Evolutionary conservation across 1,140 invertebrate genomes (phyloP), one percentile per base, ranked within the genome.

Genomic region (Orius insidiosus): DNA sequence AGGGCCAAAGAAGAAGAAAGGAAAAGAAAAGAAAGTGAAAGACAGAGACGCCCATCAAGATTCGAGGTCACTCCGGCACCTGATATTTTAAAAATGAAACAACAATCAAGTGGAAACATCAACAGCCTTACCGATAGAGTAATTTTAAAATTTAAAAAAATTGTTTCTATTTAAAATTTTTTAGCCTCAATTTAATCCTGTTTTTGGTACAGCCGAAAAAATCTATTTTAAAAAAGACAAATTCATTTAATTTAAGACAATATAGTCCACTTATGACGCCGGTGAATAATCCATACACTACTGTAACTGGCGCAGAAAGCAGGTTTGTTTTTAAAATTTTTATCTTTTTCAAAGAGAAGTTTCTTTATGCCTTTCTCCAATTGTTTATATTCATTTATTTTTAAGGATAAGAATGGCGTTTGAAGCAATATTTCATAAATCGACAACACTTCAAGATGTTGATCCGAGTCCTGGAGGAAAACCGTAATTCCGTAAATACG

Each of bases 141-240:
- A n/a, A 43, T 5, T 36, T 15, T 36, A 5, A 36, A 9, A 36
- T 10, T n/a, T 4, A 36, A 11, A 36, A n/a, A 4, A 15, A n/a
- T 36, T n/a, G 35, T 36, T 5, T 36, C 18, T n/a, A n/a, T n/a
- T n/a, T n/a, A n/a, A n/a, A 10, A 16, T 41, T 18, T 54, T 56
- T 42, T 46, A 53, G 55, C 52, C 52, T 14, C 55, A 57, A 16
- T 56, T 52, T 46, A 61, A 68, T 46, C 75, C 75, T 1, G 60
- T 73, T 5, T 71, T 71, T 56, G 71, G 71, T 11, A 62, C 70
- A 74, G 54, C 80, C 81, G 3, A 78, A 76, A 45, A 92, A 92
- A 60, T 90, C 85, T 0, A 92, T 92, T 57, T 63, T 92, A 37
- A 92, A 92, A 66, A 90, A 90, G 63, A 89, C 85, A 0, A 85